phyloP scores from a whole-genome alignment of 64 coral and sea anemone species.

The Porites lutea region DNA sequence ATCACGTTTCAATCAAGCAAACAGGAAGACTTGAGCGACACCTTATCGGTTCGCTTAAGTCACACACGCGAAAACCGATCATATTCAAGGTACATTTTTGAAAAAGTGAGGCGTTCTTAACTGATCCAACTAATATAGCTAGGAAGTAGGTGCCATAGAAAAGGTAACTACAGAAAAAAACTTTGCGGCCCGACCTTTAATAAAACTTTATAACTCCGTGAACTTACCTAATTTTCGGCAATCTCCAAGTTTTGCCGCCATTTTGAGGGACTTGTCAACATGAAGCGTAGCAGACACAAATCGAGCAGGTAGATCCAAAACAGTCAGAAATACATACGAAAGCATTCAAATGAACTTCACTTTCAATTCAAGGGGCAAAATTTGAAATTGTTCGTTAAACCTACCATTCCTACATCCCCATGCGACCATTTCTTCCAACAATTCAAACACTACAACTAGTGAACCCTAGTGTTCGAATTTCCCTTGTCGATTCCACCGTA shows the following conservation, averaged over 20 bases:
- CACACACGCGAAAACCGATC: background rate
- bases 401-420: no score
- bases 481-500: conserved; percentile 6
- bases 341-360: no score
- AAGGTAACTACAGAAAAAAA: conserved; percentile 21
- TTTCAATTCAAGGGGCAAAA: no score
- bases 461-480: background rate
- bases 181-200: conserved; percentile 20
- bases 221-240: conserved; percentile 28
- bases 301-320: conserved; percentile 21
- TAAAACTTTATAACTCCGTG: conserved; percentile 14
- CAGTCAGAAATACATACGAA: conserved; percentile 9
- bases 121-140: conserved; percentile 23
- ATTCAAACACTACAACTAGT: no score
- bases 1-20: no score
- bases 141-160: conserved; percentile 16
- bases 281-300: conserved; percentile 11
- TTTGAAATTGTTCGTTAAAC: no score
- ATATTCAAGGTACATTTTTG: background rate
- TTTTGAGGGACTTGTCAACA: conserved; percentile 4
- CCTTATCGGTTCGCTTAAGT: no score
- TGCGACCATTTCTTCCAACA: no score
- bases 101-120: conserved; percentile 20
- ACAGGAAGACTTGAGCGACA: no score
- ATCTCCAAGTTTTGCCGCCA: conserved; percentile 24